phyloP scores from a whole-genome alignment of 2,888 invertebrate species.

The Sympetrum striolatum region DNA sequence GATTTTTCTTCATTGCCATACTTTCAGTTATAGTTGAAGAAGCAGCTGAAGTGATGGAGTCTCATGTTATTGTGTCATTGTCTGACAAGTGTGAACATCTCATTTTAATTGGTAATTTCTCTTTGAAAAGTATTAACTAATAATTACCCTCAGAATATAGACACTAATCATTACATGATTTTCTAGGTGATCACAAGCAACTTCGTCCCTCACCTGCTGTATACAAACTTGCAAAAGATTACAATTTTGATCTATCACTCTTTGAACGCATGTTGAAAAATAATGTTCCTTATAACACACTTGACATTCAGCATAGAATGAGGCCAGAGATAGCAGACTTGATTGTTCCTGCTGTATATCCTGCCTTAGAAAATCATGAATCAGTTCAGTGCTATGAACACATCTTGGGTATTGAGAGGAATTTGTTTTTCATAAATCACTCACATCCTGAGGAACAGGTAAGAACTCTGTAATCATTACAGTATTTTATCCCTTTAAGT shows the following conservation, averaged over 20 bases:
- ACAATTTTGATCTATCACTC: slow-evolving; percentile 76
- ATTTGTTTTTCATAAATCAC: slow-evolving; percentile 75
- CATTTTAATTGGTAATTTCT: slow-evolving; percentile 74
- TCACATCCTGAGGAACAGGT: slow-evolving; percentile 65
- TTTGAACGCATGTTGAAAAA: slow-evolving; percentile 82
- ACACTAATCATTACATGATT: neutral
- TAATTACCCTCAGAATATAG: neutral
- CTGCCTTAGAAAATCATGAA: slow-evolving; percentile 66
- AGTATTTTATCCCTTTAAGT: too few species aligned
- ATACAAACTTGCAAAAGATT: slow-evolving; percentile 70
- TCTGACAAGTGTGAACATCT: slow-evolving; percentile 78
- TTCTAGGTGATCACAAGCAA: slow-evolving; percentile 79
- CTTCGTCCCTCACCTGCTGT: slow-evolving; percentile 76
- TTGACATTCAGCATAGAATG: slow-evolving; percentile 80
- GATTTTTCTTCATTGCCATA: neutral
- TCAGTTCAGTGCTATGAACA: slow-evolving; percentile 65
- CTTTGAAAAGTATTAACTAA: neutral
- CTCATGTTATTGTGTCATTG: slow-evolving; percentile 79
- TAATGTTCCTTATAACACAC: slow-evolving; percentile 65
- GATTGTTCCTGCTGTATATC: slow-evolving; percentile 73
- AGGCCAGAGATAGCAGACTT: slow-evolving; percentile 68
- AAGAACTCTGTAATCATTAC: slow-evolving; percentile 47
- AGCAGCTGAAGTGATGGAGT: slow-evolving; percentile 86
- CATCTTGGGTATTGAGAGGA: slow-evolving; percentile 67
- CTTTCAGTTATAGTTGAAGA: slow-evolving; percentile 80